phyloP scores from a whole-genome alignment of 2,797 vertebrate species.

The Cephalopachus bancanus region DNA sequence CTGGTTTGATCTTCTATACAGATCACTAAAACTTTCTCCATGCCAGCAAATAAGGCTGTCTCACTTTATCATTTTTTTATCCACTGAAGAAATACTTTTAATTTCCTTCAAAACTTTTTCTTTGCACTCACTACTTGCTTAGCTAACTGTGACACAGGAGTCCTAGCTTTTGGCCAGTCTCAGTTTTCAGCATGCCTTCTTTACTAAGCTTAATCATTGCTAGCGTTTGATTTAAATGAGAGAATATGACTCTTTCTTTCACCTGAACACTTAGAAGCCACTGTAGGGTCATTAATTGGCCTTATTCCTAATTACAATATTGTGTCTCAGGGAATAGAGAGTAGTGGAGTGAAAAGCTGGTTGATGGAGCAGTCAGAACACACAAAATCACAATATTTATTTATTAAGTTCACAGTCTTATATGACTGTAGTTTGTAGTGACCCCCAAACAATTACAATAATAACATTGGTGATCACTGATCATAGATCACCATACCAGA shows the following conservation, averaged over 20 bases:
- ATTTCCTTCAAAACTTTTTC: not conserved
- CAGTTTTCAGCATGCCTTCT: not conserved
- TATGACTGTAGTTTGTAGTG: not conserved
- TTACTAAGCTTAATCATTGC: not conserved
- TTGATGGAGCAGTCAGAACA: not conserved
- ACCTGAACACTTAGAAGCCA: not conserved
- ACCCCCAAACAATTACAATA: not conserved
- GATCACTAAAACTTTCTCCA: not conserved
- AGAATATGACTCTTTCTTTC: not conserved
- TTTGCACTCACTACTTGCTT: not conserved
- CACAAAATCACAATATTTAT: not conserved
- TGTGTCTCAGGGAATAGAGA: not conserved
- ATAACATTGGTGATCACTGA: not conserved
- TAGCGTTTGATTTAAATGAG: not conserved
- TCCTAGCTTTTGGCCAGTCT: not conserved
- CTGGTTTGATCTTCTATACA: not conserved
- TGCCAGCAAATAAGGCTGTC: not conserved
- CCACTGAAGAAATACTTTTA: not conserved
- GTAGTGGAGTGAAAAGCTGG: not conserved
- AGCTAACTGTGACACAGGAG: not conserved
- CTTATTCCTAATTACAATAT: not conserved
- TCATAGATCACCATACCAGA: not conserved
- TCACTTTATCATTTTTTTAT: not conserved
- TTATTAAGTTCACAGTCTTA: not conserved
- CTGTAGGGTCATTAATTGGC: not conserved